These are phyloP conservation scores for Sporophila hypoxantha DNA, from an alignment of 2,113 vertebrate genomes.

Conservation along the genomic window DNA sequence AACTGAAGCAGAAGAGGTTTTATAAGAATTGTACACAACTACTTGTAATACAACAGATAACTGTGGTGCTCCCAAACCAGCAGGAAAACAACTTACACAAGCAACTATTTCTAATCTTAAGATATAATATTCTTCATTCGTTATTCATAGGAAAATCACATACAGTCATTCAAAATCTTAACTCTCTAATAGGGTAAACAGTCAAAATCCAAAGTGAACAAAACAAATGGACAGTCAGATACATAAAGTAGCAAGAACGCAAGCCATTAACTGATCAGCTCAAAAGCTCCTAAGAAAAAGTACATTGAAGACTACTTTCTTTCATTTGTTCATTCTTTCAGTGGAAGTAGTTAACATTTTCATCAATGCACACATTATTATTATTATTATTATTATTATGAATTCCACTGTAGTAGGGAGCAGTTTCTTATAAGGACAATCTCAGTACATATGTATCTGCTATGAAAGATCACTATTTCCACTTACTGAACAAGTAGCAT, in stretches of 20 bases:
- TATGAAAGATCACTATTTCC: not conserved
- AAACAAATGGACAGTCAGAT: not conserved
- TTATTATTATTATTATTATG: not conserved
- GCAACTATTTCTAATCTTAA: not conserved
- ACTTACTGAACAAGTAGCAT: not conserved
- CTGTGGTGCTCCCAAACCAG: not conserved
- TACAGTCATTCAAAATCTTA: not conserved
- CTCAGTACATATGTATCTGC: not conserved
- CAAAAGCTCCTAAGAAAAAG: not conserved
- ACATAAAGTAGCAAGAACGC: not conserved
- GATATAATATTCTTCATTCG: not conserved
- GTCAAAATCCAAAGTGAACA: not conserved
- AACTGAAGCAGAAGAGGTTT: not conserved
- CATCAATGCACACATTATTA: not conserved
- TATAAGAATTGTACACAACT: not conserved
- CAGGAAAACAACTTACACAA: not conserved
- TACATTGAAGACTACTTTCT: not conserved
- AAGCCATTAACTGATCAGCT: not conserved
- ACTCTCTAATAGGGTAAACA: not conserved
- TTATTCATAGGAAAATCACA: not conserved
- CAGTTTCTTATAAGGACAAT: not conserved
- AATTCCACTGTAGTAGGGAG: not conserved
- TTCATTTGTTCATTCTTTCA: not conserved
- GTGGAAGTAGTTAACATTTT: not conserved
- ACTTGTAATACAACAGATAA: not conserved